Evolutionary conservation across 2,113 vertebrate species (phyloP).

Genomic region (Clarias magur): DNA sequence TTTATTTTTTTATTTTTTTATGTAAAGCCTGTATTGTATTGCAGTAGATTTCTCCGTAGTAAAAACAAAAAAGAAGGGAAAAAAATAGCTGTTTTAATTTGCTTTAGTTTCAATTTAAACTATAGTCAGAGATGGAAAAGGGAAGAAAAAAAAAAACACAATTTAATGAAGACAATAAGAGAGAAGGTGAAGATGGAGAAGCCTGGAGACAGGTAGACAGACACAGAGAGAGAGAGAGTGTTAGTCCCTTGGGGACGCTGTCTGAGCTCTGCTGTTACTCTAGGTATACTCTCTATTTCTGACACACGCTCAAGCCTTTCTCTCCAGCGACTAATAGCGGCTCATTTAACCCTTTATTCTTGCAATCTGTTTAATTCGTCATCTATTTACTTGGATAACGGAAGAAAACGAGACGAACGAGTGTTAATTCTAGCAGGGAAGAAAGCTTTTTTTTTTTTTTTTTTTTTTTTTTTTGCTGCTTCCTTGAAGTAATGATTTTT

Average conservation of each 20-base stretch:
- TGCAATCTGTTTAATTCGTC: neutral
- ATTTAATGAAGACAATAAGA: neutral
- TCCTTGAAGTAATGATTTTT: neutral
- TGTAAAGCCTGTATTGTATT: neutral
- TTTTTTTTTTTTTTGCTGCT: neutral
- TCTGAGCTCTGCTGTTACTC: slow-evolving; percentile 37
- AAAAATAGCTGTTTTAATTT: too few species aligned
- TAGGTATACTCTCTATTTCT: slow-evolving; percentile 17
- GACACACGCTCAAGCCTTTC: slow-evolving; percentile 20
- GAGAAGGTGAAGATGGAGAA: neutral
- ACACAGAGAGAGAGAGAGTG: neutral
- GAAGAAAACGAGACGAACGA: too few species aligned
- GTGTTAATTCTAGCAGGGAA: neutral
- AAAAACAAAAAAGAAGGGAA: neutral
- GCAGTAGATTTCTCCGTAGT: neutral
- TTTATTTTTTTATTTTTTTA: too few species aligned
- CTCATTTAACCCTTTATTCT: neutral
- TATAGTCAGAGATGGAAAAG: neutral
- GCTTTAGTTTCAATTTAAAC: too few species aligned
- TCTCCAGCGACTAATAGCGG: neutral
- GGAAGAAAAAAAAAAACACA: neutral
- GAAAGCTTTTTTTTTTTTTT: neutral
- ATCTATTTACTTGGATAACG: neutral
- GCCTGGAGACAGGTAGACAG: slow-evolving; percentile 6
- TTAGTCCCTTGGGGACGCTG: slow-evolving; percentile 33